Base-by-base conservation (phyloP, 2,888 invertebrate genomes). In the Chrysolina oricalcia region DNA sequence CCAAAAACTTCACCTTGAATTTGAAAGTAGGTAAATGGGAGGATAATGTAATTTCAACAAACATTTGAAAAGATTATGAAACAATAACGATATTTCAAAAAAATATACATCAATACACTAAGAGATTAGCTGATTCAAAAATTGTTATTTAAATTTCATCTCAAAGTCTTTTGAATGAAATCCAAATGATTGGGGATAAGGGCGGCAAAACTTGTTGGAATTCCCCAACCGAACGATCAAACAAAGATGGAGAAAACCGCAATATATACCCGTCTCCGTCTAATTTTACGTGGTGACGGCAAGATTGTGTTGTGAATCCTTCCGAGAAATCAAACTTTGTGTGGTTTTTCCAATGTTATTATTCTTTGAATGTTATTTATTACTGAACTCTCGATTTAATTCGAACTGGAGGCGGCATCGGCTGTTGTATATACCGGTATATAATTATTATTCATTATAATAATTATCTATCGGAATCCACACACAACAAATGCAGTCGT, bases 211-310 rank as follows among this genome's bases (percentile, higher is more conserved):
- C 4, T 21, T 19, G 10, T 53, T 11, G 21, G 53, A 53, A 53
- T 53, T 53, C 13, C 53, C 53, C 53, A 21, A 10, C 10, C 19
- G 11, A 53, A 5, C 5, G 10, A 21, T 21, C 10, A 13, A 53
- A 19, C 2, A 11, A 10, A 53, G 13, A 53, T 5, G 19, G 21
- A 48, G 11, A 48, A 17, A 48, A 48, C 48, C 48, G 17, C 48
- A 17, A n/a, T 10, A 10, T n/a, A 17, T 17, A 8, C 2, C 11
- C 23, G 21, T 53, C 53, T 53, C 53, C 21, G 21, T 53, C 11
- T 11, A 21, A 21, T 53, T 53, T 53, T 53, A 53, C 53, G 53
- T 53, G 19, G 53, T 53, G 53, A 53, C 21, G 53, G 43, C 43
- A 43, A 43, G 3, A 6, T 43, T 15, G 5, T 13, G 43, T 2